Base-by-base conservation (phyloP, 2,888 invertebrate species). In the Magallana nippona region DNA sequence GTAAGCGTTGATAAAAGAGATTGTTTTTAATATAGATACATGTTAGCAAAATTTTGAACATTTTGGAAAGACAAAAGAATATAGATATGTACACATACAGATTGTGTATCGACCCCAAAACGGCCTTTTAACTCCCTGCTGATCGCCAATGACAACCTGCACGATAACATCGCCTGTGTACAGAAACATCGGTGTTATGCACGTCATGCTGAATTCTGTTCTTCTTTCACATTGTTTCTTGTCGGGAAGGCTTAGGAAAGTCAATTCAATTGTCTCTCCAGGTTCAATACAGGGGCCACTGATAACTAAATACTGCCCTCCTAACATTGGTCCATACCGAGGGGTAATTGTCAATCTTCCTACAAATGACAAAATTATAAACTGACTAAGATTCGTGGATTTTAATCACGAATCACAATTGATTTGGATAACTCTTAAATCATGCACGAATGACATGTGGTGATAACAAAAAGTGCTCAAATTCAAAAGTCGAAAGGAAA, bases 271-370 rank as follows among this genome's bases (percentile, higher is more conserved):
- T 3, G 22, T 62, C 17, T 58, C 83, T 17, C 17, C 63, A 0
- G 60, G 1, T 5, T 27, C 57, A 10, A 82, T 22, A 77, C 84
- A 84, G 15, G 84, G 84, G 44, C 84, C 84, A 8, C 82, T 58
- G 10, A 84, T 63, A 8, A 79, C 62, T 2, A 84, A 17, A 8
- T 77, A 55, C 22, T 82, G 82, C 1, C 82, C 82, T 10, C 84
- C 84, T 62, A 77, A 82, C 82, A 84, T 80, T 1, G 82, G 81
- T 1, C 60, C 80, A 15, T 79, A 82, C 13, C 82, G 57, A 8
- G 84, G 84, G 15, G 78, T 79, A 32, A 84, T 58, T 0, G 82
- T 80, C 8, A 84, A 78, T 2, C 17, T 44, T 17, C 84, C 84
- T 84, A 58, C 10, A 22, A 81, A 62, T 44, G 10, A 55, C 44